Percentiles rank a stretch among this genome's conserved stretches.
Conservation (phyloP, 2,113 vertebrate genomes). For the Todiramphus saurophagus region DNA sequence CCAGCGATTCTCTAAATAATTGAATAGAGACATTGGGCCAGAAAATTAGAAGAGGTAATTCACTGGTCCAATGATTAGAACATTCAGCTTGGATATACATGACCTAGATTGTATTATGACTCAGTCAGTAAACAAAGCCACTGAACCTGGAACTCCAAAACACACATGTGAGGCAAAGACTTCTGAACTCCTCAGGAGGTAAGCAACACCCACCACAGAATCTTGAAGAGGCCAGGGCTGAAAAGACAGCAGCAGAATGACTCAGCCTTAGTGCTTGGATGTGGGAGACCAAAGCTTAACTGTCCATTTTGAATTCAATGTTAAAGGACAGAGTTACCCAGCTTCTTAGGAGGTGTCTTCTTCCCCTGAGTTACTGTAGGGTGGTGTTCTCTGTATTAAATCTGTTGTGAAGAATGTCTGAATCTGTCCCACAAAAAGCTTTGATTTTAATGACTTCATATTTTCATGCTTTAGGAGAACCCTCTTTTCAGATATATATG, state of each 20-base stretch:
- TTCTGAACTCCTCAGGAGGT: neutral
- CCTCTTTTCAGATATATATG: neutral
- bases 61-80: neutral
- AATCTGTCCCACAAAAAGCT: neutral
- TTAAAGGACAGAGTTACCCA: neutral
- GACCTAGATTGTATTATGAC: conserved; percentile 25
- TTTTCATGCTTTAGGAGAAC: neutral
- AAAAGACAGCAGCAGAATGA: neutral
- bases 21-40: conserved; percentile 21
- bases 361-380: neutral
- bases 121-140: neutral
- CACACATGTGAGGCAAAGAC: neutral
- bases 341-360: neutral
- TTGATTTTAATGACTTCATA: neutral
- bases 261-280: fast-evolving
- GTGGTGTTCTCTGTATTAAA: neutral
- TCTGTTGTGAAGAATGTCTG: neutral
- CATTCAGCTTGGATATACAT: neutral
- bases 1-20: conserved; percentile 38
- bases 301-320: neutral
- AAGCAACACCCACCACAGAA: neutral
- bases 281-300: neutral
- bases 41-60: conserved; percentile 40
- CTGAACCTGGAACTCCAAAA: neutral
- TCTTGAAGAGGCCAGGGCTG: neutral